A percentile compares a stretch with the other conserved stretches of the same genome.
These are phyloP conservation scores for Lepidurus apus DNA, from an alignment of 1,140 invertebrate genomes.

Conservation along the genomic window DNA sequence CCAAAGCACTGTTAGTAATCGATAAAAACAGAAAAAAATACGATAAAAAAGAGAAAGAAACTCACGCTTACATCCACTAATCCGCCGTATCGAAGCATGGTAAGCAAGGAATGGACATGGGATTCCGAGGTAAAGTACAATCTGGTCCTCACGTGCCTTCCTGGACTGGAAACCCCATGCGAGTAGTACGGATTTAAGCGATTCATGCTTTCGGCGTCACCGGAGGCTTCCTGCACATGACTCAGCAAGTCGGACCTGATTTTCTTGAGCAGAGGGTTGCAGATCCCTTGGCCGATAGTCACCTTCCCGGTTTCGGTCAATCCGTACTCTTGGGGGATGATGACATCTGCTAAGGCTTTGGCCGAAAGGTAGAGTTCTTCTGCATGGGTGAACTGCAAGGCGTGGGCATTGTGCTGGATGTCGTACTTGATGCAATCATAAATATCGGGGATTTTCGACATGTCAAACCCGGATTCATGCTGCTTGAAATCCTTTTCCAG, in stretches of 20 bases:
- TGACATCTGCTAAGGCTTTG: constrained; percentile 94
- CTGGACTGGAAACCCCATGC: constrained; percentile 94
- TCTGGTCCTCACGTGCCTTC: constrained; percentile 91
- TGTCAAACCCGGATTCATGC: constrained; percentile 87
- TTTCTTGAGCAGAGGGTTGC: constrained; percentile 91
- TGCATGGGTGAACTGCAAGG: constrained; percentile 85
- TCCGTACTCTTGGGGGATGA: constrained; percentile 99
- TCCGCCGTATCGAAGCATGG: constrained; percentile 89
- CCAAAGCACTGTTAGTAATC: too few species aligned
- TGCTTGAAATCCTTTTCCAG: constrained; percentile 97
- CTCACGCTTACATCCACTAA: constrained; percentile 68
- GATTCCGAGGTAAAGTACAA: constrained; percentile 99
- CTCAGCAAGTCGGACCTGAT: constrained; percentile 90
- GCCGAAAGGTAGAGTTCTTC: constrained; percentile 93
- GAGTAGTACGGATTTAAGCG: constrained; percentile 94
- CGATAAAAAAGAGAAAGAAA: constrained; percentile 34
- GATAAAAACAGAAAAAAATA: not conserved
- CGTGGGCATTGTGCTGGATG: constrained; percentile 94
- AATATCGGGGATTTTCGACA: constrained; percentile 98
- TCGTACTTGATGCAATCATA: constrained; percentile 99
- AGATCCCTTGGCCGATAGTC: constrained; percentile 94
- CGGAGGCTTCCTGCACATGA: constrained; percentile 79
- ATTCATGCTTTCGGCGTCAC: constrained; percentile 81
- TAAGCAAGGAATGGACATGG: constrained; percentile 96
- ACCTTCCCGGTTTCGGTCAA: constrained; percentile 92